Base-by-base conservation (phyloP, 2,888 invertebrate species). In the Caenorhabditis sp. region DNA sequence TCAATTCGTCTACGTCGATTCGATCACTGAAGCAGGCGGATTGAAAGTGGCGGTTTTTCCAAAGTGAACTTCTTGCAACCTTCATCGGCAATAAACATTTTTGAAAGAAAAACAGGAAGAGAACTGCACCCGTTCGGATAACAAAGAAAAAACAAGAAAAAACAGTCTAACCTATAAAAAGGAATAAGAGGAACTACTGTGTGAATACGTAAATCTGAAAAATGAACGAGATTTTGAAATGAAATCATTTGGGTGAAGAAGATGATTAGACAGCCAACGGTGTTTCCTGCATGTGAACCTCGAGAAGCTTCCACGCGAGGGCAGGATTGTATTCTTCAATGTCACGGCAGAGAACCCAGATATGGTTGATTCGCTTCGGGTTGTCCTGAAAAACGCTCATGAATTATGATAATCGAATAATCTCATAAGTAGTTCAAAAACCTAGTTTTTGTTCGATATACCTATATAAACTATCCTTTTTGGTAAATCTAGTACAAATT, bases 321-420 rank as follows among this genome's bases (percentile, higher is more conserved):
- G 95, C 95, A 0, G 98, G 96, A 94, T 98, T 96, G 56, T 97
- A 93, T 93, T 98, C 98, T 85, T 95, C 95, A 28, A 96, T 96
- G 93, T 99, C 99, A 80, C 99, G 94, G 93, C 99, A 99, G 90
- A 99, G 94, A 2, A 98, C 98, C 99, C 99, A 99, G 44, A 98
- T 96, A 92, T 99, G 97, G 91, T 96, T 95, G 0, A 98, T 96
- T 70, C 97, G 94, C 95, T 97, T 95, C 19, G 99, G 96, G 93
- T 97, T 97, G 64, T 97, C 95, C 94, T 94, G 91, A 58, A 90
- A 76, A 24, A 51, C 28, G n/a, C n/a, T n/a, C n/a, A n/a, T n/a
- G n/a, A n/a, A n/a, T n/a, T n/a, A n/a, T n/a, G n/a, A n/a, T n/a
- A n/a, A n/a, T n/a, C n/a, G n/a, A n/a, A n/a, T n/a, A n/a, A n/a